Percentiles rank a stretch among this genome's conserved stretches.
Evolutionary conservation across 2,888 invertebrate species (phyloP).

Genomic region (Ormyrus nitidulus): DNA sequence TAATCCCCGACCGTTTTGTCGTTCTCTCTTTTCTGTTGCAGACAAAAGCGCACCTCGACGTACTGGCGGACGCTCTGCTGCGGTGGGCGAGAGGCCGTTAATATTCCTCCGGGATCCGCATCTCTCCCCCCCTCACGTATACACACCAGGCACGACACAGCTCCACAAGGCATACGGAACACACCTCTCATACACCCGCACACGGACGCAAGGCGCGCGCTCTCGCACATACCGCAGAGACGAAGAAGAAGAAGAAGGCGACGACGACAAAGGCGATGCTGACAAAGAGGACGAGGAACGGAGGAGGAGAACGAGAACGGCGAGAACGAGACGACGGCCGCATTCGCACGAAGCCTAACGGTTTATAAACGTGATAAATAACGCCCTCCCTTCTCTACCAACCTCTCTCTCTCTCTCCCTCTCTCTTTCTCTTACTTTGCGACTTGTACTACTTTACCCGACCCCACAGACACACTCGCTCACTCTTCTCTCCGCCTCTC

Average conservation of each 20-base stretch:
- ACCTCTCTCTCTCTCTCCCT: background rate
- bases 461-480: background rate
- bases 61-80: conserved; percentile 93
- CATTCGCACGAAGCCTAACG: conserved; percentile 20
- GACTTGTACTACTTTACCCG: background rate
- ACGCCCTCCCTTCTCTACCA: background rate
- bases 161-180: background rate
- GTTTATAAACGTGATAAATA: conserved; percentile 41
- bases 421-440: background rate
- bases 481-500: background rate
- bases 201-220: background rate
- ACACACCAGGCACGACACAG: background rate
- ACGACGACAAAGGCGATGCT: conserved; percentile 1
- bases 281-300: no score
- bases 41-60: conserved; percentile 97
- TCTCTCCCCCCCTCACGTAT: conserved; percentile 1
- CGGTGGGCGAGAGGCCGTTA: conserved; percentile 97
- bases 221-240: background rate
- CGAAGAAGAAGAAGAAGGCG: conserved; percentile 7
- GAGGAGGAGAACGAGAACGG: background rate
- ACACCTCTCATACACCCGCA: conserved; percentile 13
- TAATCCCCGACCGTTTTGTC: conserved; percentile 14
- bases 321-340: background rate
- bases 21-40: conserved; percentile 77
- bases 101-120: conserved; percentile 59